phyloP scores from a whole-genome alignment of 37 sponge, comb jelly and placozoan species.

The Dysidea cf. avara region DNA sequence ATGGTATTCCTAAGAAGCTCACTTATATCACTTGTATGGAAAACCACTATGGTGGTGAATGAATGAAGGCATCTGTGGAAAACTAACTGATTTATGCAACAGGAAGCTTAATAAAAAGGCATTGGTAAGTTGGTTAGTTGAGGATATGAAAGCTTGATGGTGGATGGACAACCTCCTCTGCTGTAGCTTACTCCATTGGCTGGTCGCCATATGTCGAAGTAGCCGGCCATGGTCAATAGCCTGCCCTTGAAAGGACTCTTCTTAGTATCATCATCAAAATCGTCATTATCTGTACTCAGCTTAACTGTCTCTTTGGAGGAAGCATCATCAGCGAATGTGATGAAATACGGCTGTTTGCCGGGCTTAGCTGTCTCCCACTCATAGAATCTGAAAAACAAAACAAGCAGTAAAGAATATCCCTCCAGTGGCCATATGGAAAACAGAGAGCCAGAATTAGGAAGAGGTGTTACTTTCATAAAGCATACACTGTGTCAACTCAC shows the following conservation, averaged over 20 bases:
- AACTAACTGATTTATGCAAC: too few species aligned
- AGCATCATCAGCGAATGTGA: slow-evolving; percentile 45
- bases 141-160: background rate
- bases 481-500: slow-evolving; percentile 36
- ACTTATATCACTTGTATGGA: too few species aligned
- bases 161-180: background rate
- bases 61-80: too few species aligned
- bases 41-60: too few species aligned
- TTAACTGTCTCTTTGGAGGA: slow-evolving; percentile 33
- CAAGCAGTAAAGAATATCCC: too few species aligned
- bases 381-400: slow-evolving; percentile 47
- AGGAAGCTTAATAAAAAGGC: too few species aligned
- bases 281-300: background rate
- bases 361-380: slow-evolving; percentile 64
- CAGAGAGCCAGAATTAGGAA: too few species aligned
- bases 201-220: slow-evolving; percentile 76
- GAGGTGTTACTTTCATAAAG: too few species aligned
- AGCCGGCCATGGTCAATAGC: slow-evolving; percentile 86
- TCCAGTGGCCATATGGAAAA: too few species aligned
- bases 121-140: too few species aligned
- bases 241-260: slow-evolving; percentile 42
- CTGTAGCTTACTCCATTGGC: slow-evolving; percentile 1
- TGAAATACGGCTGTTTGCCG: slow-evolving; percentile 74
- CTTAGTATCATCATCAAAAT: slow-evolving; percentile 1
- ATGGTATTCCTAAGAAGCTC: too few species aligned